Conservation (phyloP, 2,888 invertebrate genomes). For the Hydrotaea cyrtoneurina region DNA sequence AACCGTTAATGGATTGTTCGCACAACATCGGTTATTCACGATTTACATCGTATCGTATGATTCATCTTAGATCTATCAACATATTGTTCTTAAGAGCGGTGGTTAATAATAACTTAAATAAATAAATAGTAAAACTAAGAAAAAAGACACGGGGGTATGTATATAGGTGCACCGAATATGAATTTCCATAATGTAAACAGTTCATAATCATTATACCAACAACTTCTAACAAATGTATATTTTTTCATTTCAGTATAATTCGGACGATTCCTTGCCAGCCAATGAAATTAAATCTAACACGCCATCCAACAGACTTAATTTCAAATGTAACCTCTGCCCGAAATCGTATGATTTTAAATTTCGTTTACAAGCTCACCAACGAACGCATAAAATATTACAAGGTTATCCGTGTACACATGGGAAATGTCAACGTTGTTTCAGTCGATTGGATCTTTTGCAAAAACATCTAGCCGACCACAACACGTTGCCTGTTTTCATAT, state of each 20-base stretch:
- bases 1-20: too few species aligned
- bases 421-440: slow-evolving; percentile 72
- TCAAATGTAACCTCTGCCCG: slow-evolving; percentile 71
- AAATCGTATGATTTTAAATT: slow-evolving; percentile 69
- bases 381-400: slow-evolving; percentile 72
- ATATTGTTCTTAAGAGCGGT: too few species aligned
- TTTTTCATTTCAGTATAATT: neutral
- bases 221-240: too few species aligned
- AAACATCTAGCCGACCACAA: slow-evolving; percentile 73
- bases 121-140: too few species aligned
- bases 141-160: too few species aligned
- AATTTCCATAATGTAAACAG: too few species aligned
- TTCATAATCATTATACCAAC: too few species aligned
- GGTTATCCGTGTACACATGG: slow-evolving; percentile 72
- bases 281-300: neutral
- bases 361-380: slow-evolving; percentile 72
- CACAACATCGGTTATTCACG: too few species aligned
- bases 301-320: neutral
- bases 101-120: too few species aligned
- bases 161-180: too few species aligned
- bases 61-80: too few species aligned
- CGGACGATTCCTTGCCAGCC: neutral
- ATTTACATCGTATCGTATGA: too few species aligned
- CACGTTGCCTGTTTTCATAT: slow-evolving; percentile 39
- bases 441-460: slow-evolving; percentile 68